These are phyloP conservation scores for Loriculus beryllinus DNA, from an alignment of 2,797 vertebrate genomes.

Conservation along the genomic window DNA sequence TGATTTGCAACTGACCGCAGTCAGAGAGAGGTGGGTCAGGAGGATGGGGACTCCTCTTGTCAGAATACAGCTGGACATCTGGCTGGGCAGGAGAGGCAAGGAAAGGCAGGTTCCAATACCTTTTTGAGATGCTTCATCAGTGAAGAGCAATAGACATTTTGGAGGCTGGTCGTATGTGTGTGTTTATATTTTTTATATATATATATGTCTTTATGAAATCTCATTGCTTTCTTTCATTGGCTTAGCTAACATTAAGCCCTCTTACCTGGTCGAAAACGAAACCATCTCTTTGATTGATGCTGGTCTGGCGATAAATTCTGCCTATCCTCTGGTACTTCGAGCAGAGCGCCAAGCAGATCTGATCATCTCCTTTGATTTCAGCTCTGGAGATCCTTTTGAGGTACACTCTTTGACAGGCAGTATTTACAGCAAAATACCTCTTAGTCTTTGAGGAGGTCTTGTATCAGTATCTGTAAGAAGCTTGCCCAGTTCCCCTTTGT, in stretches of 20 bases:
- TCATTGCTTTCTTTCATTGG: not conserved
- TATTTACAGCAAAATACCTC: not conserved
- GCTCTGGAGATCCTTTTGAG: constrained; percentile 53
- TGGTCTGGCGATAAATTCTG: constrained; percentile 51
- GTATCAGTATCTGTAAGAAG: not conserved
- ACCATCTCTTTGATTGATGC: constrained; percentile 50
- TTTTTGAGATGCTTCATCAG: not conserved
- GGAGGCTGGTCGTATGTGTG: not conserved
- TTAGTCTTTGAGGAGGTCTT: not conserved
- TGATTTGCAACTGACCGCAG: not conserved
- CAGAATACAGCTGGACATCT: not conserved
- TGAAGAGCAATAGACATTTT: not conserved
- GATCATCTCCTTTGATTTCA: constrained; percentile 67
- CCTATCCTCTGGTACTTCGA: constrained; percentile 47
- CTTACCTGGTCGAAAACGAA: not conserved
- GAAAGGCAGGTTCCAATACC: not conserved
- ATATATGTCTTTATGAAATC: not conserved
- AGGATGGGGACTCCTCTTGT: not conserved
- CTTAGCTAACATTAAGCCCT: not conserved
- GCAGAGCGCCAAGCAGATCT: not conserved
- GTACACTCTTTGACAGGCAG: not conserved
- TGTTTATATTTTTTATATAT: not conserved
- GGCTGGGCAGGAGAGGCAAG: not conserved
- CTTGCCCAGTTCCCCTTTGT: not conserved
- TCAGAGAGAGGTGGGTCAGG: not conserved